Conservation (phyloP, 2,888 invertebrate genomes). For the Acanthococcus lagerstroemiae region DNA sequence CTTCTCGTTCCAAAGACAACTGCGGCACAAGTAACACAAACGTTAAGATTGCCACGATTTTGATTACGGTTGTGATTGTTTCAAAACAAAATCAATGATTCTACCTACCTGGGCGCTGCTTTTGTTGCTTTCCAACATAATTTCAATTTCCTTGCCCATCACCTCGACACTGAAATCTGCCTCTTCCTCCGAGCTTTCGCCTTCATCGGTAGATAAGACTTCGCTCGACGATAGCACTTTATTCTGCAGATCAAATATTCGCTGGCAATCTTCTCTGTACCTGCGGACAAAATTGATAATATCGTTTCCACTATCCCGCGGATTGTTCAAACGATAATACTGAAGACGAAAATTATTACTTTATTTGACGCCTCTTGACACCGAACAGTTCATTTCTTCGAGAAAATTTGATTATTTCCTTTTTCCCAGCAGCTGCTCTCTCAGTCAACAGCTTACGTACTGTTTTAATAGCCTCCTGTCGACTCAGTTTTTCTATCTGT, state of each 20-base stretch:
- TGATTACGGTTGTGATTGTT: background rate
- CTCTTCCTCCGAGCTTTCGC: slow-evolving; percentile 85
- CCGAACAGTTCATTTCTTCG: slow-evolving; percentile 93
- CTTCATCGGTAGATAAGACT: slow-evolving; percentile 92
- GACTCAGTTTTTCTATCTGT: slow-evolving; percentile 71
- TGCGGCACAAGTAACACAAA: slow-evolving; percentile 39
- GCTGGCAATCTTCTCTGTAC: slow-evolving; percentile 97
- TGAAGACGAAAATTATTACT: too few relatives aligned
- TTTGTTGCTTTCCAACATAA: slow-evolving; percentile 93
- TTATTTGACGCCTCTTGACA: too few relatives aligned
- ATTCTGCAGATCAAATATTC: slow-evolving; percentile 96
- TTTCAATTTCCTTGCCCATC: slow-evolving; percentile 94
- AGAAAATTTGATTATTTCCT: slow-evolving; percentile 98
- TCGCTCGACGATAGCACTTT: slow-evolving; percentile 84
- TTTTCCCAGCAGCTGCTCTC: slow-evolving; percentile 94
- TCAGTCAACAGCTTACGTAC: slow-evolving; percentile 95
- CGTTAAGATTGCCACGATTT: background rate
- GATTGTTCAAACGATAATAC: too few relatives aligned
- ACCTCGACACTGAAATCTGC: slow-evolving; percentile 95
- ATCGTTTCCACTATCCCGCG: too few relatives aligned
- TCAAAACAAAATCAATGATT: background rate
- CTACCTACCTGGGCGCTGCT: slow-evolving; percentile 66
- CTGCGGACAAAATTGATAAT: too few relatives aligned
- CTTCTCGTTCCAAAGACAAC: slow-evolving; percentile 84
- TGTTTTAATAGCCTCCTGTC: slow-evolving; percentile 97